Percentiles rank a stretch among this genome's conserved stretches.
phyloP scores from a whole-genome alignment of 2,113 vertebrate species.

The Acrocephalus kingi region DNA sequence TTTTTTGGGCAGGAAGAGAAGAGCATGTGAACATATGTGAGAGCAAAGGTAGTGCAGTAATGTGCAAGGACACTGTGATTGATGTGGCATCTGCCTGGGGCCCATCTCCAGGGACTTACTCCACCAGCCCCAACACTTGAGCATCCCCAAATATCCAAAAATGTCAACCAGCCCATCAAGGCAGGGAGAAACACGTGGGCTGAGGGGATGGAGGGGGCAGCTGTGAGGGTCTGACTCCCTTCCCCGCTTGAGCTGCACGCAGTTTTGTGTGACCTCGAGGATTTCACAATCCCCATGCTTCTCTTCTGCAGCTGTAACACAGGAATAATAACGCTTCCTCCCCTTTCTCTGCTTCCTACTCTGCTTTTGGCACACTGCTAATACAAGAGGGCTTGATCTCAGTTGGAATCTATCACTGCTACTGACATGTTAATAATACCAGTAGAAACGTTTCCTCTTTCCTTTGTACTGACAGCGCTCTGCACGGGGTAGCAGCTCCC shows the following conservation, averaged over 20 bases:
- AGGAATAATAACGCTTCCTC: conserved; percentile 61
- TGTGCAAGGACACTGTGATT: not conserved
- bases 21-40: not conserved
- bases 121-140: not conserved
- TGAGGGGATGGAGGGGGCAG: not conserved
- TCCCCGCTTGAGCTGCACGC: fast-evolving
- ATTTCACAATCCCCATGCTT: conserved; percentile 11
- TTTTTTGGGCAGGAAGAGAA: not conserved
- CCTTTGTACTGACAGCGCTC: conserved; percentile 40
- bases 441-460: conserved; percentile 62
- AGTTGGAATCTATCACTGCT: conserved; percentile 68
- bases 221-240: not conserved
- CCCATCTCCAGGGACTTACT: not conserved
- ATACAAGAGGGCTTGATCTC: conserved; percentile 55
- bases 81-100: not conserved
- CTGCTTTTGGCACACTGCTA: conserved; percentile 49
- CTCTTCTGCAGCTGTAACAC: conserved; percentile 44
- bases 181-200: fast-evolving
- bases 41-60: not conserved
- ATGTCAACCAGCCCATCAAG: not conserved
- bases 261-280: not conserved
- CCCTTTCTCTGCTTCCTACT: conserved; percentile 55
- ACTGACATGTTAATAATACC: conserved; percentile 70
- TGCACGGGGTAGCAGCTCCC: conserved; percentile 3
- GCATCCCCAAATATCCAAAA: not conserved